Base-by-base conservation (phyloP, 2,888 invertebrate species). In the Lathronympha strigana region DNA sequence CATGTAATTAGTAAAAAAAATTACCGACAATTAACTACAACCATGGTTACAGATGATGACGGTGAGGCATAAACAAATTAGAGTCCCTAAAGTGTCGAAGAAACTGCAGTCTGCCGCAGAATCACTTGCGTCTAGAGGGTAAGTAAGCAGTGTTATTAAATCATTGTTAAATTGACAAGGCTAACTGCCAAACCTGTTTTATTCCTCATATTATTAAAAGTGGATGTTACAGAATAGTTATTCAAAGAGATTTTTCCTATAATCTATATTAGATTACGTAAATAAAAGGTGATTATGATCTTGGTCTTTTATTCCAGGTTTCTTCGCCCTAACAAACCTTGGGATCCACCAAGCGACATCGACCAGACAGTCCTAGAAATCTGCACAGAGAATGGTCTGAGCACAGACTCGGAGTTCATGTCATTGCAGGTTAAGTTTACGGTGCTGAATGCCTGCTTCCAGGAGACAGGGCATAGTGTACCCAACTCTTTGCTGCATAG, bases 401-500 rank as follows among this genome's bases (percentile, higher is more conserved):
- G 89, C 1, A 60, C 83, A 23, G 79, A 87, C 5, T 86, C 92
- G 0, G 80, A 85, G 61, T 87, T 94, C 74, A 84, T 93, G 40
- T 87, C 88, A 4, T 80, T 93, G 0, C 86, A 92, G 11, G 79
- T 90, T 9, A 96, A 96, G 83, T 97, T 94, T 81, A 87, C 93
- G 33, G 86, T 98, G 8, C 89, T 98, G 3, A 92, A 93, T 33
- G 93, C 94, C 5, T 96, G 97, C 76, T 94, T 92, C 69, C 88
- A 94, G 49, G 94, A 95, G 80, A 95, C 98, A 68, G 90, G 95
- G 6, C 95, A 98, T 82, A 82, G 93, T 68, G 94, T 98, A 11
- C 97, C 98, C 0, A 98, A 97, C 90, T 97, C 97, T 0, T 83
- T 95, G 57, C 86, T 98, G n/a, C 94, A 95, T 76, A 93, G 93